Evolutionary conservation across 2,113 vertebrate species (phyloP).

Genomic region (Sturnira hondurensis): DNA sequence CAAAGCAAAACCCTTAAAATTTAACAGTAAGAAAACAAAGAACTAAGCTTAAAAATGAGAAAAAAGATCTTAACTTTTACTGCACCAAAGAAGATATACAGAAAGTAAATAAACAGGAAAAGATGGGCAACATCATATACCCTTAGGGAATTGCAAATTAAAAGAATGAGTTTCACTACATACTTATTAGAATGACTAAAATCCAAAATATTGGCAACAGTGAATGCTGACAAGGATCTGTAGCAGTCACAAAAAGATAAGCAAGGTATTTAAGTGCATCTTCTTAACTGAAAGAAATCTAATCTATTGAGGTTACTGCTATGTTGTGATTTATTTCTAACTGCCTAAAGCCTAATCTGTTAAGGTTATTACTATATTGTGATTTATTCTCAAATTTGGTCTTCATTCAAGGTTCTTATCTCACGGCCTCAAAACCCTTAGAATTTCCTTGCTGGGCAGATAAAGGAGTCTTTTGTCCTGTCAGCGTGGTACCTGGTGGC

Average conservation of each 20-base stretch:
- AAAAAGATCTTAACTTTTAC: background rate
- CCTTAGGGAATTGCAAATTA: background rate
- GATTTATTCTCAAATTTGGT: background rate
- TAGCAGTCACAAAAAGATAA: background rate
- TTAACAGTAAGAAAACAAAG: background rate
- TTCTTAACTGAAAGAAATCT: background rate
- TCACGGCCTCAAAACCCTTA: background rate
- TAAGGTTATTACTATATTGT: background rate
- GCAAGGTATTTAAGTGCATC: background rate
- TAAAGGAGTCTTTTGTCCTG: background rate
- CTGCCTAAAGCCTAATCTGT: background rate
- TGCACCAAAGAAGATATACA: background rate
- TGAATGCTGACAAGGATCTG: background rate
- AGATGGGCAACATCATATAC: background rate
- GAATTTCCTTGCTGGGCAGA: background rate
- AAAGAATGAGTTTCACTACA: background rate
- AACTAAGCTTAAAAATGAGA: background rate
- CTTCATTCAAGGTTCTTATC: background rate
- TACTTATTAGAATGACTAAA: background rate
- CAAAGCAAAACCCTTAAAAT: background rate
- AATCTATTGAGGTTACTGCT: background rate
- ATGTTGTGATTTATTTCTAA: background rate
- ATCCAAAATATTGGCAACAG: background rate
- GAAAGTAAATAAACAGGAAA: background rate
- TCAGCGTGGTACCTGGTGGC: background rate